phyloP scores from a whole-genome alignment of 2,113 vertebrate genomes.

The Oenanthe melanoleuca region DNA sequence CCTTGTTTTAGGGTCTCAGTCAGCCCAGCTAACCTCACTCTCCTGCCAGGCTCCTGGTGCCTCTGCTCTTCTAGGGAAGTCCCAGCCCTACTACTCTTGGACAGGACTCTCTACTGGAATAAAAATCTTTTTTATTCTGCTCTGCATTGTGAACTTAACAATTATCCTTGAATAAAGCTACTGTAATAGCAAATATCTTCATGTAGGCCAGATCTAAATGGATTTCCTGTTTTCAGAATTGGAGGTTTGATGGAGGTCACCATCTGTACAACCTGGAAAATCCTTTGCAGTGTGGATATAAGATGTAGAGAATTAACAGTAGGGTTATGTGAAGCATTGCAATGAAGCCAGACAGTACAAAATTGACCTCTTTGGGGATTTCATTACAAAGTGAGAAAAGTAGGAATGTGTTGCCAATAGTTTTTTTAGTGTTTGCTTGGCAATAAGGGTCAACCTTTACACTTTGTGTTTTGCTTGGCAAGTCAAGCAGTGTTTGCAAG shows the following conservation, averaged over 20 bases:
- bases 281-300: neutral
- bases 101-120: neutral
- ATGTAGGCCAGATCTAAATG: neutral
- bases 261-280: neutral
- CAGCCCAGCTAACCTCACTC: neutral
- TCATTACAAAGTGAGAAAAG: neutral
- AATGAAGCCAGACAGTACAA: neutral
- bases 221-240: neutral
- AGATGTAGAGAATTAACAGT: neutral
- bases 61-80: neutral
- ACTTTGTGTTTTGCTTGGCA: constrained; percentile 2
- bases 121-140: neutral
- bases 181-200: neutral
- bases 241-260: neutral
- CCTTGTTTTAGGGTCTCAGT: neutral
- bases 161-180: neutral
- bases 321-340: neutral
- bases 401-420: neutral
- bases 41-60: neutral
- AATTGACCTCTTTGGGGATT: neutral
- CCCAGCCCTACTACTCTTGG: neutral
- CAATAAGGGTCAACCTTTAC: neutral
- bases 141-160: neutral
- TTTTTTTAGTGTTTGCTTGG: neutral
- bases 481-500: neutral